Base-by-base conservation (phyloP, 2,888 invertebrate species). In the Julus scanicus region DNA sequence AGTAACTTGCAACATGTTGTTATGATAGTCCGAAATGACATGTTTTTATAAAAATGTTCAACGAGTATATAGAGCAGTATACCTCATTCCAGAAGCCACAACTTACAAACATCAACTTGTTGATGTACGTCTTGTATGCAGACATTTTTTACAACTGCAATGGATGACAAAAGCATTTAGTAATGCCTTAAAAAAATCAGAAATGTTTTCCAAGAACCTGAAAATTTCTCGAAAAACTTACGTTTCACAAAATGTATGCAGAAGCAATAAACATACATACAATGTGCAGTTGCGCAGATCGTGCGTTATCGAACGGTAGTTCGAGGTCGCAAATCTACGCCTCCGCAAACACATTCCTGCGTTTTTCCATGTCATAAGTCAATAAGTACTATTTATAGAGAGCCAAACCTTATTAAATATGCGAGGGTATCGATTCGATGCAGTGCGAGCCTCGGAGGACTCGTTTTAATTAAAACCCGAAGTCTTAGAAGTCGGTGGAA, bases 361-460 rank as follows among this genome's bases (percentile, higher is more conserved):
- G 63, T 63, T 63, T 63, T 63, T 63, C 63, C 63, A 63, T n/a
- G 63, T 63, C 63, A 63, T n/a, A n/a, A 63, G 63, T 63, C 63
- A 63, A 63, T 63, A 63, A 63, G 63, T n/a, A 17, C 63, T 63
- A 63, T 63, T 63, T 63, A 63, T 63, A 63, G 63, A 63, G 63
- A 63, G 17, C 20, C 17, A n/a, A 63, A 63, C 63, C 63, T 63
- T 63, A 63, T 63, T 63, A 63, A 63, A 63, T 63, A 63, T 63
- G 63, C 63, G 63, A 63, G 17, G 63, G 63, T 63, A 63, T 63
- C 63, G 63, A 63, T 63, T 63, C n/a, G 63, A n/a, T 8, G n/a
- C 63, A 17, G 63, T 6, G 17, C 53, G n/a, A 8, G 63, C 63
- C 63, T 63, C 63, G n/a, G n/a, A 63, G 63, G 63, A 63, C n/a